Percentiles rank a stretch among this genome's conserved stretches.
Evolutionary conservation across 2,888 invertebrate species (phyloP).

Genomic region (Carpatolechia fugitivella): DNA sequence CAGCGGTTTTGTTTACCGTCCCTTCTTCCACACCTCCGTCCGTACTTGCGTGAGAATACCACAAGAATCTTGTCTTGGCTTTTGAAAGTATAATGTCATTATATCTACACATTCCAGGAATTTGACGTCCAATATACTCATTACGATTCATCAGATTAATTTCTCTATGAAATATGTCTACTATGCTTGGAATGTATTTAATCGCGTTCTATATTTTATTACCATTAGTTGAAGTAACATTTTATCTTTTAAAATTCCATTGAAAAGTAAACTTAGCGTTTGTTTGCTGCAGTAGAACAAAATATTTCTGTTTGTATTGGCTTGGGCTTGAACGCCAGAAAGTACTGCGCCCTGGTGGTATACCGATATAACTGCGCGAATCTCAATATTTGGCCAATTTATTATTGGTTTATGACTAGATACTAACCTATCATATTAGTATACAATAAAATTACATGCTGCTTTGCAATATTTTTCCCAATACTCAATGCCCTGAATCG

Average conservation of each 20-base stretch:
- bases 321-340: slow-evolving; percentile 39
- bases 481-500: too few species aligned
- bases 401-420: slow-evolving; percentile 33
- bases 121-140: slow-evolving; percentile 52
- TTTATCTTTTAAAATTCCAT: slow-evolving; percentile 36
- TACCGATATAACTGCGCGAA: slow-evolving; percentile 41
- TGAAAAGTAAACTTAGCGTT: slow-evolving; percentile 28
- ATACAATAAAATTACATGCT: too few species aligned
- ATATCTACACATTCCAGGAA: slow-evolving; percentile 51
- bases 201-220: slow-evolving; percentile 34
- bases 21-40: slow-evolving; percentile 43
- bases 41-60: slow-evolving; percentile 40
- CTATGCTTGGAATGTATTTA: slow-evolving; percentile 50
- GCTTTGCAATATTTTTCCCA: too few species aligned
- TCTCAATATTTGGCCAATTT: slow-evolving; percentile 43
- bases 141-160: slow-evolving; percentile 49
- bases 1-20: slow-evolving; percentile 46
- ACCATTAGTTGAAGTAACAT: slow-evolving; percentile 35
- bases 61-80: slow-evolving; percentile 37
- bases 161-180: slow-evolving; percentile 44
- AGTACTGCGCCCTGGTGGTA: slow-evolving; percentile 42
- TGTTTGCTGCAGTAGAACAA: slow-evolving; percentile 29
- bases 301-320: slow-evolving; percentile 41
- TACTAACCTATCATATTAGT: too few species aligned
- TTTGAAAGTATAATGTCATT: slow-evolving; percentile 46